Evolutionary conservation across 1,140 invertebrate species (phyloP).

Genomic region (Coptotermes formosanus): DNA sequence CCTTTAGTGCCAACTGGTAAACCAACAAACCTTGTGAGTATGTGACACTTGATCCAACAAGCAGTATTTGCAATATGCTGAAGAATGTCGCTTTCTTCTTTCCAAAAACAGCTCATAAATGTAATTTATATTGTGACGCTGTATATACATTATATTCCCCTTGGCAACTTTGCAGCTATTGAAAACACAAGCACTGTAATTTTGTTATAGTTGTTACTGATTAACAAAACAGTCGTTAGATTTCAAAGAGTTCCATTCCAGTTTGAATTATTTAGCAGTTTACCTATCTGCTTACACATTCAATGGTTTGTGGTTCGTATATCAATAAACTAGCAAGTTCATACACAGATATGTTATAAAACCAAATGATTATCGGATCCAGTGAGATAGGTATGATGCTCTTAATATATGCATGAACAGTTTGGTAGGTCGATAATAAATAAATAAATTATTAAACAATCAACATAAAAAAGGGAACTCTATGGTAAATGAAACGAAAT

Average conservation of each 20-base stretch:
- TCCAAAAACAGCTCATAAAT: no score
- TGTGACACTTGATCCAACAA: no score
- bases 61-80: no score
- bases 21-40: no score
- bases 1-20: no score
- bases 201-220: neutral
- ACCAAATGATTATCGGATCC: neutral
- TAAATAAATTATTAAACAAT: neutral
- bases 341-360: neutral
- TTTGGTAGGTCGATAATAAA: neutral
- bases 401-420: neutral
- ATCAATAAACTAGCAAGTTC: neutral
- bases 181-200: neutral
- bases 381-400: neutral
- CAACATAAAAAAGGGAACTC: neutral
- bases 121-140: neutral
- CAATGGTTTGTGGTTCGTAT: neutral
- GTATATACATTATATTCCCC: neutral
- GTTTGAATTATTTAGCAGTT: neutral
- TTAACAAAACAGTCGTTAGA: conserved; percentile 2
- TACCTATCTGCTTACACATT: neutral
- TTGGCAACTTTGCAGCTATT: neutral
- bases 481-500: neutral
- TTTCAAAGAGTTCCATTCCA: neutral
- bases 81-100: no score